Percentiles rank a stretch among this genome's conserved stretches.
phyloP scores from a whole-genome alignment of 2,888 invertebrate genomes.

The Argyresthia albistria region DNA sequence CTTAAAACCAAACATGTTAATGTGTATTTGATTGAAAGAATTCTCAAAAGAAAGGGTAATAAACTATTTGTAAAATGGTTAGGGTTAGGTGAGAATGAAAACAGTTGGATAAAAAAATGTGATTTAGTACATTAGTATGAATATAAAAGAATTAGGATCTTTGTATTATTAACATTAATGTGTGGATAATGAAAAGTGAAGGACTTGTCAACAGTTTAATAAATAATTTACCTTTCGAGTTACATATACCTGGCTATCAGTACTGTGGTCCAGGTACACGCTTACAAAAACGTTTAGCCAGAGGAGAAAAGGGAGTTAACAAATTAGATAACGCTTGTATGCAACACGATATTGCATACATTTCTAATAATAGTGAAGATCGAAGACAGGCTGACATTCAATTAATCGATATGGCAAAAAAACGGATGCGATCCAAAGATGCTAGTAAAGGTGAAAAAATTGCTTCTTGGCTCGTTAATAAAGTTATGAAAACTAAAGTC shows the following conservation, averaged over 20 bases:
- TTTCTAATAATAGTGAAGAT: constrained; percentile 9
- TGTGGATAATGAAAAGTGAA: neutral
- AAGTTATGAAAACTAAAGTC: constrained; percentile 14
- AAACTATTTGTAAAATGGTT: constrained; percentile 10
- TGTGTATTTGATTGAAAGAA: constrained; percentile 25
- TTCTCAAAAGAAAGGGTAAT: constrained; percentile 4
- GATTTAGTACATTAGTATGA: neutral
- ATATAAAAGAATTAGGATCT: no score
- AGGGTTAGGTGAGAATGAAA: constrained; percentile 10
- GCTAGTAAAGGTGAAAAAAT: constrained; percentile 8
- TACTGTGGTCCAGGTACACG: constrained; percentile 20
- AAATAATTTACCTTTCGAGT: constrained; percentile 7
- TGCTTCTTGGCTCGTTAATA: constrained; percentile 8
- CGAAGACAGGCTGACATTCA: constrained; percentile 29
- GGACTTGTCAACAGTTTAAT: constrained; percentile 7
- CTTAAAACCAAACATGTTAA: constrained; percentile 21
- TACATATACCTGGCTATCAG: constrained; percentile 17
- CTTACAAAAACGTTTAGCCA: constrained; percentile 20
- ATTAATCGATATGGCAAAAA: constrained; percentile 26
- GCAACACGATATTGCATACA: constrained; percentile 9
- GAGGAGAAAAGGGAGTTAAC: constrained; percentile 24
- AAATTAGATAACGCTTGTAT: constrained; percentile 8
- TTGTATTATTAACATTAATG: no score
- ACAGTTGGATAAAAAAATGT: constrained; percentile 14
- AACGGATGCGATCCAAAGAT: constrained; percentile 9